Base-by-base conservation (phyloP, 2,797 vertebrate genomes). In the Vespertilio murinus region DNA sequence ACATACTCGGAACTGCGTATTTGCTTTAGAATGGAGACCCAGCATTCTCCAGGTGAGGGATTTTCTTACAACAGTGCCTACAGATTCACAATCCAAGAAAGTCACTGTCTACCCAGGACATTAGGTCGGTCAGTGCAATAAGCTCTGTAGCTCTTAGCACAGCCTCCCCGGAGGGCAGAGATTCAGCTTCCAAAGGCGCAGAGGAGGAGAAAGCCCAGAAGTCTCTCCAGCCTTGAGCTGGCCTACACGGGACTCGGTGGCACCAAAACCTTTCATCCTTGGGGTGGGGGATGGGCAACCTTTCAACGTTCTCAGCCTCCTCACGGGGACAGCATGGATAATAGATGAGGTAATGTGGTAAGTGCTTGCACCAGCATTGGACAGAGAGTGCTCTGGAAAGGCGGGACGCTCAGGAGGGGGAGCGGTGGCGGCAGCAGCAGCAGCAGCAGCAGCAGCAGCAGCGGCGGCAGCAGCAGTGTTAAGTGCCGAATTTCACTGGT, bases 131-230 rank as follows among this genome's bases (percentile, higher is more conserved):
- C 84, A 28, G 71, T 28, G 17, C 64, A 47, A 5, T 23, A 11
- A 20, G 42, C 59, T 23, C 42, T 20, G 8, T 0, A 28, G 52
- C 38, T 59, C 86, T 16, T 3, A 70, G 14, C 40, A 14, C 1
- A 73, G 64, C 30, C 12, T 56, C 16, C 65, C 23, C 14, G 9
- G 54, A 40, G 2, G 33, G 73, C 8, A 64, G 42, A 91, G 18
- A 47, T 2, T 5, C 12, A 5, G 65, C 33, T 69, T 33, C 56
- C 35, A 22, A 47, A 90, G 33, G 38, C 6, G 16, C 4, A 0
- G 5, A 0, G 2, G 25, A 1, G 23, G 14, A 1, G 16, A 13
- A 1, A 42, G 59, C 11, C 5, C 30, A n/a, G 23, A 42, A 33
- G 35, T 23, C 52, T 45, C 64, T 25, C 22, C 47, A 23, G 14